Evolutionary conservation across 2,888 invertebrate genomes (phyloP), one percentile per base, ranked within the genome.

Genomic region (Phytoseiulus persimilis): DNA sequence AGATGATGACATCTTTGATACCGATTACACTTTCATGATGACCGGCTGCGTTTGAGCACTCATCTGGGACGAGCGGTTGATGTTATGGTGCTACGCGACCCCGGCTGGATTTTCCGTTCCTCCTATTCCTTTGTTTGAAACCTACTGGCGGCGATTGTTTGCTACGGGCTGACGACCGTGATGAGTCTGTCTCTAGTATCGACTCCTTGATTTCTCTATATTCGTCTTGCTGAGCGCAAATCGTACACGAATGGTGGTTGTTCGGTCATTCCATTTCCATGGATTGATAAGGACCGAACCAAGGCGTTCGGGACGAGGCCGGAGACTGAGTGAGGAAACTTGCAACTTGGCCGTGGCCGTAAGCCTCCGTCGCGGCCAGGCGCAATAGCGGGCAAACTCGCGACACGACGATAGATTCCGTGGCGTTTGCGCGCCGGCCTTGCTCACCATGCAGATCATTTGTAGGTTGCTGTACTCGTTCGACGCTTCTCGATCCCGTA

Each of bases 321-420:
- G 65, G 65, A 65, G 65, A 65, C 65, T 39, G 39, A 39, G 39
- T 39, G 39, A 65, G 65, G 65, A 87, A 87, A 33, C 33, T 87
- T 11, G 33, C 39, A 23, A 87, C 87, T 33, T 87, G 87, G 87
- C 87, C 87, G 87, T 33, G 31, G 87, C 32, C 87, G 87, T n/a
- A 87, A 32, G 87, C 45, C 39, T 87, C 87, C 32, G 33, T 87
- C 32, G 87, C 87, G 87, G 87, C 87, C 87, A 87, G 87, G 32
- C 87, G 87, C 65, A 23, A 28, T 65, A 65, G 65, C 65, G 65
- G 65, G 65, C 65, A 65, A 18, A 65, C 65, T 65, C 65, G 65
- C 65, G 65, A 65, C 65, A 65, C 65, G 65, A 65, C 65, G 28
- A 23, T 65, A 65, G 65, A 65, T 65, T 65, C 65, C 65, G 65